Evolutionary conservation across 1,140 invertebrate genomes (phyloP), one percentile per base, ranked within the genome.

Genomic region (Harlomillsia oculata): DNA sequence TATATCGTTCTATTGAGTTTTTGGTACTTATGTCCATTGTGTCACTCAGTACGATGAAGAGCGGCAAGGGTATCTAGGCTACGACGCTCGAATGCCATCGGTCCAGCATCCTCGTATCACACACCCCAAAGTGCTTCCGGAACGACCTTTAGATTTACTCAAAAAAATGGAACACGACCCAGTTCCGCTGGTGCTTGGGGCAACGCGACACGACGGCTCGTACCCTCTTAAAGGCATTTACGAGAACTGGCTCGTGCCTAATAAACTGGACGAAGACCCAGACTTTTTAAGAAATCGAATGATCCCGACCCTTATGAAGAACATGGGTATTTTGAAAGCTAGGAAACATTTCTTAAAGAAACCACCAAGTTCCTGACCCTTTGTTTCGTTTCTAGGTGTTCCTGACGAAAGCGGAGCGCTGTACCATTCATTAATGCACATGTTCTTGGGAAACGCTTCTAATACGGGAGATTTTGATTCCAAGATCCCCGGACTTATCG

Each of bases 401-500:
- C 32, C 14, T 1, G 59, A 56, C 21, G 45, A 55, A 13, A 32
- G 58, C 1, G 26, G 20, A 28, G 59, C 39, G 14, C 44, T 65
- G 1, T 53, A 55, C 30, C 56, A 65, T 18, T 30, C 56, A 5
- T 16, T 65, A 5, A 40, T 43, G 14, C 18, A 48, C 28, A 44
- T 20, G 11, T 65, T 59, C 20, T 23, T 65, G n/a, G 50, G 45
- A 13, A 36, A 59, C 2, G 30, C 18, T 5, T 40, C 21, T 34
- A 20, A 45, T 25, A 43, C 52, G 20, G 45, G 43, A 5, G 46
- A 59, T 16, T 60, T 61, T 11, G 36, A 39, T 11, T 18, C 18
- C n/a, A 65, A 60, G 55, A 46, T 40, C 14, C 56, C 55, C 3
- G 63, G 63, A 30, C 32, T 65, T 25, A 59, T 56, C 11, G 63